Conservation (phyloP, 2,113 vertebrate genomes). For the Anhinga rufa region DNA sequence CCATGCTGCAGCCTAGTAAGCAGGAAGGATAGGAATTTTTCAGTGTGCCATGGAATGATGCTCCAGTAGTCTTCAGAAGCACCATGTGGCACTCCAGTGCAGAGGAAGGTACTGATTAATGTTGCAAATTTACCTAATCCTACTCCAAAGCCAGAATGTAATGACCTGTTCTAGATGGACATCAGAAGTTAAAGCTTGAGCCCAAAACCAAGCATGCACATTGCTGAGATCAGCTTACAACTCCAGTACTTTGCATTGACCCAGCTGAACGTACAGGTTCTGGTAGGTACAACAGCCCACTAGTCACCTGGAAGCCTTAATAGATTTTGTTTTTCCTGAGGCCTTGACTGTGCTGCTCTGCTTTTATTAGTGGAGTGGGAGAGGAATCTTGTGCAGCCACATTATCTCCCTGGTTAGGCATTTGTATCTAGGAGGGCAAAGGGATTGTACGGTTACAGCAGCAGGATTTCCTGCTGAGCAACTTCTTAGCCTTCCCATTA, state of each 20-base stretch:
- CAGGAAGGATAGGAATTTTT: neutral
- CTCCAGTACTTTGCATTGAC: neutral
- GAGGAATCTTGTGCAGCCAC: neutral
- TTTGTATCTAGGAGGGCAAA: neutral
- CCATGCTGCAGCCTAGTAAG: neutral
- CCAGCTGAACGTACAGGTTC: neutral
- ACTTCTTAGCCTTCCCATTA: neutral
- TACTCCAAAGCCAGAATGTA: neutral
- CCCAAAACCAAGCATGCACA: neutral
- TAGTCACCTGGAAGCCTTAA: neutral
- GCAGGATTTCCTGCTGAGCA: neutral
- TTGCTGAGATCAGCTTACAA: neutral
- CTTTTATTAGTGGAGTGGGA: neutral
- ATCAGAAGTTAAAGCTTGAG: neutral
- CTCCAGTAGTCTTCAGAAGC: neutral
- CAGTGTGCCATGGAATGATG: neutral
- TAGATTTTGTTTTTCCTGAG: neutral
- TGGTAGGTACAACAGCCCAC: neutral
- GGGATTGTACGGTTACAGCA: neutral
- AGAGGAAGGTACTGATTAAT: neutral
- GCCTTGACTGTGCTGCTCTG: neutral
- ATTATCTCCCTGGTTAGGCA: neutral
- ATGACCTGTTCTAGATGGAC: neutral
- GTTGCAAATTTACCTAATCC: neutral
- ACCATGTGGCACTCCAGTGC: neutral